Conservation (phyloP, 2,113 vertebrate species). For the Hipposideros armiger region DNA sequence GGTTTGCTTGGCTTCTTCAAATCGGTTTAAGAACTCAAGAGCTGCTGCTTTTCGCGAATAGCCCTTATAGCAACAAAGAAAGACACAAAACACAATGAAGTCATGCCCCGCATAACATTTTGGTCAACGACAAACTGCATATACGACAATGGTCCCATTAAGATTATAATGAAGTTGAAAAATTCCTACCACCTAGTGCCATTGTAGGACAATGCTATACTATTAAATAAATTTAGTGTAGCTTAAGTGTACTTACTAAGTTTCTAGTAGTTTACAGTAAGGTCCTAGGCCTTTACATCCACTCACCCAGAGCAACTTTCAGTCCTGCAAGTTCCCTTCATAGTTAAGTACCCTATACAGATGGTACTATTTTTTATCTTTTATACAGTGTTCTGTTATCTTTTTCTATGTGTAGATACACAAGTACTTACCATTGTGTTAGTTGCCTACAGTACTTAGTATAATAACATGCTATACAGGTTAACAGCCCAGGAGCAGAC, state of each 20-base stretch:
- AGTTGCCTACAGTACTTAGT: too few relatives aligned
- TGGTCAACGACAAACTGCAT: neutral
- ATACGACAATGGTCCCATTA: neutral
- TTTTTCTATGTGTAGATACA: neutral
- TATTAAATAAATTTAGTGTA: too few relatives aligned
- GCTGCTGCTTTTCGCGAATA: slow-evolving; percentile 97
- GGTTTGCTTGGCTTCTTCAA: slow-evolving; percentile 94
- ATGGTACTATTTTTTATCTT: neutral
- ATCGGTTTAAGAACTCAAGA: slow-evolving; percentile 93
- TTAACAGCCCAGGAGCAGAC: neutral
- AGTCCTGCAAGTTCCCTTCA: neutral
- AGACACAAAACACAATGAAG: neutral
- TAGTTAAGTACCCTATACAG: neutral
- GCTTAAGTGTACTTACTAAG: neutral
- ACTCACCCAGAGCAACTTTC: neutral
- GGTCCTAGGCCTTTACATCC: neutral
- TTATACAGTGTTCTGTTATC: neutral
- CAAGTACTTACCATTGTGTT: neutral
- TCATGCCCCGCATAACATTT: neutral
- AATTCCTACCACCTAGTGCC: neutral
- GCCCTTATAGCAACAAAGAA: slow-evolving; percentile 87
- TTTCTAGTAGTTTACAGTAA: neutral
- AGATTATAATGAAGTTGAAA: neutral
- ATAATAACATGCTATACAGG: neutral
- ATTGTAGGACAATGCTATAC: neutral